phyloP scores from a whole-genome alignment of 1,140 invertebrate species.

The Cydia fagiglandana region DNA sequence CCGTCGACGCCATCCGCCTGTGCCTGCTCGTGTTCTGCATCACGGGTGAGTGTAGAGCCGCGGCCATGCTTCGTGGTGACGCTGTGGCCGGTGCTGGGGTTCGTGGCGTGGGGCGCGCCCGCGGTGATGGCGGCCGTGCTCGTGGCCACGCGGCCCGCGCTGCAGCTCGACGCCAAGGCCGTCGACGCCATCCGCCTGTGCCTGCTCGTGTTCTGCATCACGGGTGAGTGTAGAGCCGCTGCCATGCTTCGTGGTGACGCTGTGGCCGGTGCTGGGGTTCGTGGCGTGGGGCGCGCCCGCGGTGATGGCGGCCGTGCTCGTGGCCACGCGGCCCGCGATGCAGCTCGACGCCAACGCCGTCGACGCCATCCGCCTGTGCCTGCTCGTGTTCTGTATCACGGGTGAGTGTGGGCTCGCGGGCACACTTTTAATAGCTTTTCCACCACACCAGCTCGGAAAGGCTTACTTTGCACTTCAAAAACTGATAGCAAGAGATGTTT shows the following conservation, averaged over 20 bases:
- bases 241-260: conserved; percentile 87
- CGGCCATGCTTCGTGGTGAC: too few species aligned
- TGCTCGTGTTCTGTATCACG: conserved; percentile 69
- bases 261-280: conserved; percentile 85
- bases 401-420: conserved; percentile 42
- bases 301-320: conserved; percentile 79
- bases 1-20: conserved; percentile 64
- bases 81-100: conserved; percentile 84
- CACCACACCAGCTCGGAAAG: too few species aligned
- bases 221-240: conserved; percentile 55
- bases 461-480: too few species aligned
- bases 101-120: conserved; percentile 87
- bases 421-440: neutral
- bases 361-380: conserved; percentile 64
- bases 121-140: conserved; percentile 79
- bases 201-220: conserved; percentile 69
- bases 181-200: conserved; percentile 65
- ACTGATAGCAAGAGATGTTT: too few species aligned
- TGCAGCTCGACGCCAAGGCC: conserved; percentile 50
- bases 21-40: too few species aligned
- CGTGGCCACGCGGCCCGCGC: conserved; percentile 67
- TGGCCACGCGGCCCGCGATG: conserved; percentile 67
- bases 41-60: too few species aligned
- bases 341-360: conserved; percentile 53
- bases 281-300: conserved; percentile 86